phyloP scores from a whole-genome alignment of 2,888 invertebrate genomes.

The Alloscopus bannaensis region DNA sequence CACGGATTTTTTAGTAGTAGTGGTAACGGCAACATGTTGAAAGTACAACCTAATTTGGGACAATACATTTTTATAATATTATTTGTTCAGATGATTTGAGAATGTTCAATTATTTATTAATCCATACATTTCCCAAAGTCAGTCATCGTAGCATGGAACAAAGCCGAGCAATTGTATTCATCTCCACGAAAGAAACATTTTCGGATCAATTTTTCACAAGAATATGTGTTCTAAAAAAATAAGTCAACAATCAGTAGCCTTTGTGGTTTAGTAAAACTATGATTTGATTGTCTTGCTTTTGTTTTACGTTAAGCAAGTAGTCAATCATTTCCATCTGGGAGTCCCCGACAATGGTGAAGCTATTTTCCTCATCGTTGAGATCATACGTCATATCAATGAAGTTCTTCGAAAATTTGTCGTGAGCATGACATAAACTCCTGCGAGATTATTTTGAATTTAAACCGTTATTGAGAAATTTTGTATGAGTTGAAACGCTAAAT shows the following conservation, averaged over 20 bases:
- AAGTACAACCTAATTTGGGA: constrained; percentile 81
- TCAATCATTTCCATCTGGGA: constrained; percentile 53
- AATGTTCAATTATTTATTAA: no score
- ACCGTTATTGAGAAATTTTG: no score
- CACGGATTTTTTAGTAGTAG: constrained; percentile 44
- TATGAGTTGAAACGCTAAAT: no score
- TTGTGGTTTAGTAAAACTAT: no score
- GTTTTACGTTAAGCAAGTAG: constrained; percentile 55
- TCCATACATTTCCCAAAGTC: constrained; percentile 86
- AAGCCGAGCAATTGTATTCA: constrained; percentile 80
- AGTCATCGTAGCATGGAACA: constrained; percentile 86
- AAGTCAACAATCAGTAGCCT: no score
- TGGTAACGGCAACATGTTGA: constrained; percentile 84
- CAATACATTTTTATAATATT: background rate
- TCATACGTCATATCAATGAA: no score
- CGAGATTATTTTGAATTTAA: no score
- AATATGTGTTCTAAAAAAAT: constrained; percentile 44
- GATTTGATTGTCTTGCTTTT: background rate
- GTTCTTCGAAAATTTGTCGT: constrained; percentile 64
- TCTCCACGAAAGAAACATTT: constrained; percentile 83
- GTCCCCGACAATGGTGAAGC: no score
- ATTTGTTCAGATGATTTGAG: background rate
- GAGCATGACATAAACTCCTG: constrained; percentile 65
- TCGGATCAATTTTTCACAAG: constrained; percentile 84
- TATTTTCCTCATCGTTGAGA: no score